A percentile compares a stretch with the other conserved stretches of the same genome.
Evolutionary conservation across 64 coral and sea anemone genomes (phyloP).

Genomic region (Pachyseris speciosa): DNA sequence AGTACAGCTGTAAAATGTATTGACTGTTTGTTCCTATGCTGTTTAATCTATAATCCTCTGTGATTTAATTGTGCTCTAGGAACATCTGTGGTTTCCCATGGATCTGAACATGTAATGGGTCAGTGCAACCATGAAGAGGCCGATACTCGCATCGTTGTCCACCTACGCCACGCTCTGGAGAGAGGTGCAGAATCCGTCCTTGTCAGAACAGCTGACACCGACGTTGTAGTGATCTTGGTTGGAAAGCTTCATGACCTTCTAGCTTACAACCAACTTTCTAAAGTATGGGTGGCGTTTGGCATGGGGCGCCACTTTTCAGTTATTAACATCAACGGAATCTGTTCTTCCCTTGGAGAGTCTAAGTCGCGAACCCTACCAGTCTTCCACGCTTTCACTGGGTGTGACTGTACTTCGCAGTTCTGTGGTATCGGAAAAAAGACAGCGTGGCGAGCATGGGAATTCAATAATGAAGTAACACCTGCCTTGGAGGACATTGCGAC

Average conservation of each 20-base stretch:
- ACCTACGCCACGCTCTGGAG: background rate
- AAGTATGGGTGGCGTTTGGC: too few species aligned
- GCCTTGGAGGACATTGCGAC: background rate
- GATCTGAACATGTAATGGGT: constrained; percentile 27
- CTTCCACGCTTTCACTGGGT: too few species aligned
- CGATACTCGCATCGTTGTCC: constrained; percentile 59
- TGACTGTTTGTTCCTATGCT: background rate
- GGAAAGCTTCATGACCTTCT: constrained; percentile 4
- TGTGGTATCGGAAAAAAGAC: too few species aligned
- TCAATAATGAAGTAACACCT: too few species aligned
- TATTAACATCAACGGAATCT: background rate
- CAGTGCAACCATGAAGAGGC: constrained; percentile 70
- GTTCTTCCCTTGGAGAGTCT: constrained; percentile 34
- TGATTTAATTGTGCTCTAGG: too few species aligned
- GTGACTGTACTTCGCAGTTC: too few species aligned
- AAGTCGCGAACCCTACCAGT: constrained; percentile 27
- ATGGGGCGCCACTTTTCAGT: background rate
- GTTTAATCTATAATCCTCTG: background rate
- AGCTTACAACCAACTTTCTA: constrained; percentile 1
- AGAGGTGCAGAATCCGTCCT: background rate
- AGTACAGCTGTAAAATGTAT: background rate
- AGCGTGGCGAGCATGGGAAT: too few species aligned
- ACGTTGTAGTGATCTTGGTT: constrained; percentile 38
- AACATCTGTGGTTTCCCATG: background rate
- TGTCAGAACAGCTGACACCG: background rate